Percentiles rank a stretch among this genome's conserved stretches.
Evolutionary conservation across 1,140 invertebrate species (phyloP).

Genomic region (Panagrolaimus sp.): DNA sequence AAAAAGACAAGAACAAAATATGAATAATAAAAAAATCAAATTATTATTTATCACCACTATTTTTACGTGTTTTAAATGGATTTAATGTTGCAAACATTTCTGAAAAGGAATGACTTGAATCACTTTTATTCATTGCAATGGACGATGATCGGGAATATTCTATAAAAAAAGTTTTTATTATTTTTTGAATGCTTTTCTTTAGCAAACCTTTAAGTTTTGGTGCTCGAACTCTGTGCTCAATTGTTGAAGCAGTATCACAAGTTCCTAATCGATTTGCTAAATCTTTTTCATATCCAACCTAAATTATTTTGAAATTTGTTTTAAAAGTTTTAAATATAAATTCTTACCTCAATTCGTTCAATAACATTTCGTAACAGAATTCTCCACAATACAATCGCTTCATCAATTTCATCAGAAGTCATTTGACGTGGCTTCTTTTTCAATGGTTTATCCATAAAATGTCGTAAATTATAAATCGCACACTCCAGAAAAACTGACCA

Average conservation of each 20-base stretch:
- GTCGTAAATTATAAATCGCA: slow-evolving; percentile 17
- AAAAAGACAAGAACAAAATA: background rate
- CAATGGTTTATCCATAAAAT: slow-evolving; percentile 15
- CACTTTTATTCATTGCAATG: slow-evolving; percentile 15
- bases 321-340: background rate
- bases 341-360: slow-evolving; percentile 5
- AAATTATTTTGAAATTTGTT: slow-evolving; percentile 3
- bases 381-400: slow-evolving; percentile 10
- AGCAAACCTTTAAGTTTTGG: slow-evolving; percentile 6
- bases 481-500: slow-evolving; percentile 19
- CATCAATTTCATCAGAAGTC: slow-evolving; percentile 16
- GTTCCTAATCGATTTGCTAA: background rate
- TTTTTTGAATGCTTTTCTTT: slow-evolving; percentile 3
- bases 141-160: slow-evolving; percentile 13
- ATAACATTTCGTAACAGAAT: slow-evolving; percentile 9
- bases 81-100: slow-evolving; percentile 8
- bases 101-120: slow-evolving; percentile 3
- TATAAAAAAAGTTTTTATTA: background rate
- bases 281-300: slow-evolving; percentile 18
- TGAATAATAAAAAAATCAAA: slow-evolving; percentile 1
- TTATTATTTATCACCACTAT: slow-evolving; percentile 11
- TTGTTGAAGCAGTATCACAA: background rate
- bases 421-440: slow-evolving; percentile 14
- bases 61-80: slow-evolving; percentile 14
- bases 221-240: background rate